Evolutionary conservation across 2,113 vertebrate species (phyloP).

Genomic region (Thymallus thymallus): DNA sequence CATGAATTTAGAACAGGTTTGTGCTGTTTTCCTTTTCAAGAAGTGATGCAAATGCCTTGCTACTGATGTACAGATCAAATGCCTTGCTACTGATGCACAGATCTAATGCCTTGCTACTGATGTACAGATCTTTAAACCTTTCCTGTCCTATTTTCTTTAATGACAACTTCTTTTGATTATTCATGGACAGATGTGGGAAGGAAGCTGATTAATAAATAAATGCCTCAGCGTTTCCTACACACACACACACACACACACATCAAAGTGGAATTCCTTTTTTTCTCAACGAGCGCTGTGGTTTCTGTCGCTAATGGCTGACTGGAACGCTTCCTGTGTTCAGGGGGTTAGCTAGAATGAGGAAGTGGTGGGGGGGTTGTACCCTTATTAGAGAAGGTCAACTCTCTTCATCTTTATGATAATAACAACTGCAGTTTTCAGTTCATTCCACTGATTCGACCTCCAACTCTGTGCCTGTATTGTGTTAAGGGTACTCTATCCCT

Average conservation of each 20-base stretch:
- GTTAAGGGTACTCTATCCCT: slow-evolving; percentile 33
- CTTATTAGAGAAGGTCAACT: slow-evolving; percentile 34
- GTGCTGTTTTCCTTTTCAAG: not conserved
- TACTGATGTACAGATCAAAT: not conserved
- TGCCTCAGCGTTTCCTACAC: slow-evolving; percentile 2
- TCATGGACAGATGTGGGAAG: slow-evolving; percentile 11
- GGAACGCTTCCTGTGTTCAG: slow-evolving; percentile 28
- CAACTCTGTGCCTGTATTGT: slow-evolving; percentile 45
- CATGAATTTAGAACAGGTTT: slow-evolving; percentile 10
- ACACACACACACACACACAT: slow-evolving; percentile 9
- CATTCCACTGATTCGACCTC: slow-evolving; percentile 14
- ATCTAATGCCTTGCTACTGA: no score
- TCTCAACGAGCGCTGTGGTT: not conserved
- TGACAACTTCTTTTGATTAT: slow-evolving; percentile 2
- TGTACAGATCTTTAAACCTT: not conserved
- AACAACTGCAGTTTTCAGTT: not conserved
- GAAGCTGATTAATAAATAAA: slow-evolving; percentile 19
- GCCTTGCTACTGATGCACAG: not conserved
- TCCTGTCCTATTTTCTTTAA: not conserved
- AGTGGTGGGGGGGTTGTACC: slow-evolving; percentile 6
- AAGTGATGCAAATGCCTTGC: not conserved
- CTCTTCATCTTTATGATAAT: slow-evolving; percentile 31
- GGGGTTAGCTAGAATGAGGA: not conserved
- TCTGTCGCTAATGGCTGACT: slow-evolving; percentile 35
- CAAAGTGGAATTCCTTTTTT: slow-evolving; percentile 33